A percentile compares a stretch with the other conserved stretches of the same genome.
Conservation (phyloP, 2,888 invertebrate genomes). For the Calephelis perditalis region DNA sequence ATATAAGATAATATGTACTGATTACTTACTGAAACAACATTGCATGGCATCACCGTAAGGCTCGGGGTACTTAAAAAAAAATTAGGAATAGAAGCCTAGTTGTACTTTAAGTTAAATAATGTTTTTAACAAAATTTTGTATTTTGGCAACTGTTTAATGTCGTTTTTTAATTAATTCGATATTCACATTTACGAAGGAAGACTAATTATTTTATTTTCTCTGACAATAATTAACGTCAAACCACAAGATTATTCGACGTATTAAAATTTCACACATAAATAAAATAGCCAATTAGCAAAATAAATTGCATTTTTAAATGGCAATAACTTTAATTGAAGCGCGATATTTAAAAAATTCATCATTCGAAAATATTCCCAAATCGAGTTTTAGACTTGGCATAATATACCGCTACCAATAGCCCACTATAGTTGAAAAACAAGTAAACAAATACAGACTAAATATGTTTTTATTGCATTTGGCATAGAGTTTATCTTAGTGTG, state of each 20-base stretch:
- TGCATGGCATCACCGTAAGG: too few relatives aligned
- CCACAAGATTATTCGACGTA: neutral
- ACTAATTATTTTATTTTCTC: too few relatives aligned
- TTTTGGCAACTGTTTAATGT: too few relatives aligned
- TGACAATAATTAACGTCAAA: too few relatives aligned
- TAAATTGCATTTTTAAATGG: conserved; percentile 16
- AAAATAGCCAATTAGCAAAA: neutral
- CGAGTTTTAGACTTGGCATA: conserved; percentile 46
- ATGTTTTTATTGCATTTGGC: conserved; percentile 8
- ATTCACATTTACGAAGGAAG: too few relatives aligned
- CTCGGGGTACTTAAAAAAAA: too few relatives aligned
- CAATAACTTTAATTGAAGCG: conserved; percentile 30
- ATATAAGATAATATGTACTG: too few relatives aligned
- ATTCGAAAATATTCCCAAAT: conserved; percentile 44
- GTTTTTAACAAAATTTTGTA: too few relatives aligned
- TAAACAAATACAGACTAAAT: conserved; percentile 7
- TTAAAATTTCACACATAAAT: neutral
- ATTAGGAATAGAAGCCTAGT: too few relatives aligned
- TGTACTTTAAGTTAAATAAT: too few relatives aligned
- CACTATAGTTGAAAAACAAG: conserved; percentile 17
- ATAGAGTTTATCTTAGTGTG: conserved; percentile 21
- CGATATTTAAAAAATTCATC: conserved; percentile 38
- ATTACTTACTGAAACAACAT: too few relatives aligned
- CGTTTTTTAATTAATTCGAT: too few relatives aligned
- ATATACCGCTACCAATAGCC: conserved; percentile 24